Evolutionary conservation across 92 coral and sea anemone species (phyloP).

Genomic region (Plumapathes pennacea): DNA sequence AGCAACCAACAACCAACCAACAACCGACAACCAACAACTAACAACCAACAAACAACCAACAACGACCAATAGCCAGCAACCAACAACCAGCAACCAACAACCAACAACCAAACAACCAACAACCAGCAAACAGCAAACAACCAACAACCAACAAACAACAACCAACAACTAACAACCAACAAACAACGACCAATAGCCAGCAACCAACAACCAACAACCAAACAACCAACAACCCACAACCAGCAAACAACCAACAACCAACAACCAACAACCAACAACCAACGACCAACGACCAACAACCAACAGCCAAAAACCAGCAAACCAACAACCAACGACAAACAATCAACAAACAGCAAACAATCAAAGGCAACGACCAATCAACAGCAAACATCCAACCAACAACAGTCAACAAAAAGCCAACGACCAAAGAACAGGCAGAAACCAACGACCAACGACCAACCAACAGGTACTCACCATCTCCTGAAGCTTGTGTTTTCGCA

Average conservation of each 20-base stretch:
- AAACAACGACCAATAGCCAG: background rate
- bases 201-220: background rate
- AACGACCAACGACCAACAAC: background rate
- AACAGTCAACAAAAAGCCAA: background rate
- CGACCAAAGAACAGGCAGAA: background rate
- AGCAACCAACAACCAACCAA: background rate
- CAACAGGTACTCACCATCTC: slow-evolving; percentile 71
- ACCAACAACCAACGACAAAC: background rate
- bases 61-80: background rate
- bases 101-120: slow-evolving; percentile 5
- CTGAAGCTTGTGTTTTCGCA: slow-evolving; percentile 77
- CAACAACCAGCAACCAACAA: slow-evolving; percentile 43
- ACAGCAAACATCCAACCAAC: background rate
- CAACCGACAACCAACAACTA: background rate
- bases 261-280: background rate
- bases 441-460: background rate
- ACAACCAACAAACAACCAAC: background rate
- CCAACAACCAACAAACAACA: background rate
- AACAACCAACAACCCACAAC: background rate
- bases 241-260: background rate
- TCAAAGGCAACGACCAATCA: background rate
- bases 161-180: no score
- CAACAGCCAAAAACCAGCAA: no score
- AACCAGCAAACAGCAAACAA: background rate
- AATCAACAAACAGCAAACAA: background rate